Evolutionary conservation across 1,140 invertebrate genomes (phyloP), one percentile per base, ranked within the genome.

Genomic region (Rhopalosiphum padi): DNA sequence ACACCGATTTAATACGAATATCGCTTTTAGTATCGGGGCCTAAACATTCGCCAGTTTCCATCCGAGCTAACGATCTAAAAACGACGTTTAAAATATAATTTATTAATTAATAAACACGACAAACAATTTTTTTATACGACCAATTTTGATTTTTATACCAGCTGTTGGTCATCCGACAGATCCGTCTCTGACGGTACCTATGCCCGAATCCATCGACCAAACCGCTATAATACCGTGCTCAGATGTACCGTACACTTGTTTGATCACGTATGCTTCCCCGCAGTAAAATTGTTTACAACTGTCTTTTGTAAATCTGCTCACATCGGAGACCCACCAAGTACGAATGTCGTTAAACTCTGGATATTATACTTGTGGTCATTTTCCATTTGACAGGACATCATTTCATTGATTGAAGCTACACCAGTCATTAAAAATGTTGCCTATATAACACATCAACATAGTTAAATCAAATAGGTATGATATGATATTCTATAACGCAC

Each of bases 401-500:
- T 90, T 8, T 90, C 53, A 43, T 90, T 60, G 25, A 23, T 15
- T 8, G 41, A 18, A 1, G 51, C 55, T 15, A 90, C 89, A 25
- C 89, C 89, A 7, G 53, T 43, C 89, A 90, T 60, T 22, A 90
- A 18, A 41, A 90, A 90, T 25, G 89, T 90, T 8, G 89, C 55
- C 89, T 90, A n/a, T 22, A 55, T 35, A 37, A 51, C 5, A 46
- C 15, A n/a, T n/a, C 48, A 30, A 43, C 43, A 9, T 46, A 87
- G 43, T 11, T 37, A 37, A 37, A 15, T 46, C 37, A 43, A 48
- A 37, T 30, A 37, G 37, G 37, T 37, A 30, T 37, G 37, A 18
- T 15, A 23, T 46, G 0, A 23, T 23, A 23, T 15, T 46, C 8
- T 46, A 46, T 46, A 0, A 46, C 11, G 46, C 46, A 48, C 8